Conservation (phyloP, 2,113 vertebrate genomes). For the Phyllostomus discolor region DNA sequence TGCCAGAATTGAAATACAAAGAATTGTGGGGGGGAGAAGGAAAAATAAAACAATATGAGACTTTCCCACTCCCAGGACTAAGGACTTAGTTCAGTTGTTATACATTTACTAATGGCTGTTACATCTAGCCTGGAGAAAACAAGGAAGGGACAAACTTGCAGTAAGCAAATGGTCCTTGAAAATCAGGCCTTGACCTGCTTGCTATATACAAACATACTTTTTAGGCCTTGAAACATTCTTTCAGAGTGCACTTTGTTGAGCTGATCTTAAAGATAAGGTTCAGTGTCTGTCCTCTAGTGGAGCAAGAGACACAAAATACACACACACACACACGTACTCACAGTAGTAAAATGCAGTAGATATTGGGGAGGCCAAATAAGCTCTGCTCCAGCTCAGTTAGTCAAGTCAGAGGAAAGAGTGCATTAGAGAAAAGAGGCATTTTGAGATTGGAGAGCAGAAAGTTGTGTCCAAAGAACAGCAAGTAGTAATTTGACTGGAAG, state of each 20-base stretch:
- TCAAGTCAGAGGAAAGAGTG: neutral
- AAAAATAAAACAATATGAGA: neutral
- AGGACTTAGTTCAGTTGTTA: neutral
- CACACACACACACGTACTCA: fast-evolving
- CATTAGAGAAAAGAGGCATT: neutral
- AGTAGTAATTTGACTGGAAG: neutral
- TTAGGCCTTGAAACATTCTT: neutral
- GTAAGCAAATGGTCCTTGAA: neutral
- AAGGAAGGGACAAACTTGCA: neutral
- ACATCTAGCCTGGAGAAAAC: neutral
- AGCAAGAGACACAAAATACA: neutral
- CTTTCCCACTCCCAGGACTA: constrained; percentile 11
- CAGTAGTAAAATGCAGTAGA: neutral
- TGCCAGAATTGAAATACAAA: constrained; percentile 1
- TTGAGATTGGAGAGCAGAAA: neutral
- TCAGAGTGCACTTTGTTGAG: neutral
- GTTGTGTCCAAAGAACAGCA: neutral
- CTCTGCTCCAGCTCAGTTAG: neutral
- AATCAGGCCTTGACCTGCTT: neutral
- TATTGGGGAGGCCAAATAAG: neutral
- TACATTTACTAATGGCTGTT: neutral
- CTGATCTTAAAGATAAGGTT: neutral
- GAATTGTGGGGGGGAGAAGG: neutral
- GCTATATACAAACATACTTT: neutral
- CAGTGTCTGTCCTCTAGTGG: neutral